Conservation (phyloP, 2,888 invertebrate species). For the Cheilosia pagana region DNA sequence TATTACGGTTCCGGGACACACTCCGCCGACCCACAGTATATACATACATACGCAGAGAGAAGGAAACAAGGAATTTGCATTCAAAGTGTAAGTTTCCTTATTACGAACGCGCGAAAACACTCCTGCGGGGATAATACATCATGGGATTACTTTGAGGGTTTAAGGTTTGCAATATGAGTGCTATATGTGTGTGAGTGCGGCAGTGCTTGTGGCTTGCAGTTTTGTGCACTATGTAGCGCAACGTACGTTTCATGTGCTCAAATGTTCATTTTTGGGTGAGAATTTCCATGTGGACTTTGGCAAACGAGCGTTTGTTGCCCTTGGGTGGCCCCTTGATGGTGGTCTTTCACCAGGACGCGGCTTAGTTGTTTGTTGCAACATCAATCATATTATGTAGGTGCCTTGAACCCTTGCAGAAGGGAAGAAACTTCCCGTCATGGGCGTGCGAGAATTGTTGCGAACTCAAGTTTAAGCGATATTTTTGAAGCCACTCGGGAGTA, state of each 20-base stretch:
- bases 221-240: not conserved
- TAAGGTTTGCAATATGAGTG: not conserved
- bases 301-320: constrained; percentile 31
- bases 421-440: not conserved
- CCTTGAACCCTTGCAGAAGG: not conserved
- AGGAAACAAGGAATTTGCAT: constrained; percentile 29
- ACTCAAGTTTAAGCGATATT: not conserved
- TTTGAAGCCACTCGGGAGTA: not conserved
- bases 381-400: constrained; percentile 27
- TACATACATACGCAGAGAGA: not conserved
- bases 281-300: constrained; percentile 6
- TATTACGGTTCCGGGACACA: constrained; percentile 1
- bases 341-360: constrained; percentile 2
- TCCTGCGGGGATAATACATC: constrained; percentile 48
- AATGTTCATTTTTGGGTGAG: constrained; percentile 9
- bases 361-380: constrained; percentile 16
- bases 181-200: not conserved
- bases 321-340: constrained; percentile 3
- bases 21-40: not conserved
- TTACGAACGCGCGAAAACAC: constrained; percentile 1
- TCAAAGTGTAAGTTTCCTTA: constrained; percentile 33
- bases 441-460: not conserved
- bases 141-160: constrained; percentile 44
- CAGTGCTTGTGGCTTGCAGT: not conserved
- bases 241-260: not conserved